These are phyloP conservation scores for Acrobasis repandana DNA, from an alignment of 2,888 invertebrate genomes.

Conservation along the genomic window DNA sequence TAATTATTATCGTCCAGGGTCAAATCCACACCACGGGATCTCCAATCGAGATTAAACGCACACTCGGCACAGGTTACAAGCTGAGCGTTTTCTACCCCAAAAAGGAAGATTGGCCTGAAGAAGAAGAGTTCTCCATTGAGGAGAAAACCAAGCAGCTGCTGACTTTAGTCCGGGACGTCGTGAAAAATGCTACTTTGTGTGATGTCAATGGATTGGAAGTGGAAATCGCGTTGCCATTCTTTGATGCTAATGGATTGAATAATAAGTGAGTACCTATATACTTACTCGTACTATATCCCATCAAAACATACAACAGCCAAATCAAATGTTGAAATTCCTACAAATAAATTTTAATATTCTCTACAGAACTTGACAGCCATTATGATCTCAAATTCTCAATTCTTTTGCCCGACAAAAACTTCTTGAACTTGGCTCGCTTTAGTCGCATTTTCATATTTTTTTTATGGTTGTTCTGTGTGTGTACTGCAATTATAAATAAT, in stretches of 20 bases:
- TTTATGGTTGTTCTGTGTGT: too few species aligned
- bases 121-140: constrained; percentile 45
- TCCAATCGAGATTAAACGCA: constrained; percentile 80
- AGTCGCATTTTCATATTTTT: too few species aligned
- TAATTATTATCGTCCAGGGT: constrained; percentile 59
- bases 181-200: constrained; percentile 70
- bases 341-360: too few species aligned
- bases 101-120: constrained; percentile 27
- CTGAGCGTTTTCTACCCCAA: constrained; percentile 69
- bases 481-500: too few species aligned
- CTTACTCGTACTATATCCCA: too few species aligned
- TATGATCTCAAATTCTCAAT: too few species aligned
- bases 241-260: constrained; percentile 70
- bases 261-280: constrained; percentile 81
- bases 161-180: constrained; percentile 59
- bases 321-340: too few species aligned
- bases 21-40: constrained; percentile 83
- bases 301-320: too few species aligned
- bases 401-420: too few species aligned
- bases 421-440: too few species aligned
- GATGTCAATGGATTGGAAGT: constrained; percentile 66
- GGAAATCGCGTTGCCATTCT: constrained; percentile 77
- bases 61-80: constrained; percentile 82
- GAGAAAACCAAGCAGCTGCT: constrained; percentile 68
- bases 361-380: too few species aligned